These are phyloP conservation scores for Chamaea fasciata DNA, from an alignment of 2,113 vertebrate species.

Conservation along the genomic window DNA sequence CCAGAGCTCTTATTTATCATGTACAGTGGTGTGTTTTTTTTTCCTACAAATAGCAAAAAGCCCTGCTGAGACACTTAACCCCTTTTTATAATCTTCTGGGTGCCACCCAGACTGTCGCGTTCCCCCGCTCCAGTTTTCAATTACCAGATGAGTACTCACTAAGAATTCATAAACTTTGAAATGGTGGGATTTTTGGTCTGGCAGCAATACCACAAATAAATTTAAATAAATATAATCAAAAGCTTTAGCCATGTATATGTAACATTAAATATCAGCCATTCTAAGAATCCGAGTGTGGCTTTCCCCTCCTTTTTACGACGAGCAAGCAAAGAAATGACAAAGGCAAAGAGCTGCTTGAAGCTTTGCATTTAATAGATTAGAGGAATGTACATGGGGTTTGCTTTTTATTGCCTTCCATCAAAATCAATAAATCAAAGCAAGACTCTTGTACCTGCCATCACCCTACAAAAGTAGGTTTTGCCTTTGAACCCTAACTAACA, in stretches of 20 bases:
- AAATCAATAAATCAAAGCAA: background rate
- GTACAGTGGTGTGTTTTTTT: slow-evolving; percentile 55
- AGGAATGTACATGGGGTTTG: background rate
- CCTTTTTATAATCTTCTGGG: slow-evolving; percentile 74
- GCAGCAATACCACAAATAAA: slow-evolving; percentile 73
- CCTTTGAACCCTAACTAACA: background rate
- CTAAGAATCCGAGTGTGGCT: slow-evolving; percentile 54
- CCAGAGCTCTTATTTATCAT: slow-evolving; percentile 64
- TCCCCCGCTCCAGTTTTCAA: slow-evolving; percentile 67
- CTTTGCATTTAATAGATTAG: background rate
- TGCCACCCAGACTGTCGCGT: slow-evolving; percentile 72
- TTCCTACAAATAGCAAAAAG: slow-evolving; percentile 67
- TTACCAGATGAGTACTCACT: slow-evolving; percentile 68
- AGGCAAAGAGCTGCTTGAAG: slow-evolving; percentile 25
- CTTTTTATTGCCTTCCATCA: background rate
- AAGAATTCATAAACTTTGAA: slow-evolving; percentile 76
- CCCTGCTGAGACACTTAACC: slow-evolving; percentile 69
- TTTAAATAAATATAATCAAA: slow-evolving; percentile 76
- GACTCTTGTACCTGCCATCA: background rate
- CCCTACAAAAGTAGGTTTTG: background rate
- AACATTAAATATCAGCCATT: slow-evolving; percentile 74
- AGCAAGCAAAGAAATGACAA: slow-evolving; percentile 47
- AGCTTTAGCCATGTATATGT: slow-evolving; percentile 68
- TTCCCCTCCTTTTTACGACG: slow-evolving; percentile 20
- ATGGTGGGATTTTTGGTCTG: slow-evolving; percentile 67